Evolutionary conservation across 1,140 invertebrate genomes (phyloP).

Genomic region (Drosophila pruinosa): DNA sequence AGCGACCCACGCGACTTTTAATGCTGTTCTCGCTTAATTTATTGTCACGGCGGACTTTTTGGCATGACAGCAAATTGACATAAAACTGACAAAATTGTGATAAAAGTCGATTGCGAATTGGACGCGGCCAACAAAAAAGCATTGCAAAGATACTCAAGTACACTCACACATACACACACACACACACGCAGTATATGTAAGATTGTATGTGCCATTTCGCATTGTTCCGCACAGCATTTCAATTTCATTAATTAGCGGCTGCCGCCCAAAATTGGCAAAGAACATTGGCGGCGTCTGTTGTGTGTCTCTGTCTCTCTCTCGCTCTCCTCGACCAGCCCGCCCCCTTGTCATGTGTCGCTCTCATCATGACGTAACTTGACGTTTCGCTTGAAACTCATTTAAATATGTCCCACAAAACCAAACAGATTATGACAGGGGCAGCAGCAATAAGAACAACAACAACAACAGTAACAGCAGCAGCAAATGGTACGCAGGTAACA

Average conservation of each 20-base stretch:
- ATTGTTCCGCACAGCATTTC: conserved; percentile 42
- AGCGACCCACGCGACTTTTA: conserved; percentile 39
- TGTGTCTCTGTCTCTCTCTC: not conserved
- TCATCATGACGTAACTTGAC: conserved; percentile 45
- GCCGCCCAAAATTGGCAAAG: conserved; percentile 45
- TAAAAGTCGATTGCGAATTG: conserved; percentile 39
- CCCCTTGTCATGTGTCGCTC: not conserved
- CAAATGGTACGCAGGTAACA: conserved; percentile 23
- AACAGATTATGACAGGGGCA: conserved; percentile 47
- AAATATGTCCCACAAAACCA: conserved; percentile 41
- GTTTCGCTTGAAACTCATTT: conserved; percentile 55
- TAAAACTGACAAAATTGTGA: conserved; percentile 43
- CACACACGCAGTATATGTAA: not conserved
- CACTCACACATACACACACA: not conserved
- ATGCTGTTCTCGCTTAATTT: conserved; percentile 39
- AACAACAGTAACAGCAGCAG: not conserved
- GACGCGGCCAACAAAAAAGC: not conserved
- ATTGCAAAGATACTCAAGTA: conserved; percentile 3
- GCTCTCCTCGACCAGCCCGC: not conserved
- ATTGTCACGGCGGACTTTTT: conserved; percentile 33
- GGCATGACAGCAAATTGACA: conserved; percentile 45
- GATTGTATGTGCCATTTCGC: conserved; percentile 33
- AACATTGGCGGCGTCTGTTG: conserved; percentile 34
- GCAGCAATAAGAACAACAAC: not conserved
- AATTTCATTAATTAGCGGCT: conserved; percentile 47